Conservation (phyloP, 1,140 invertebrate species). For the Wiebesia pumilae region DNA sequence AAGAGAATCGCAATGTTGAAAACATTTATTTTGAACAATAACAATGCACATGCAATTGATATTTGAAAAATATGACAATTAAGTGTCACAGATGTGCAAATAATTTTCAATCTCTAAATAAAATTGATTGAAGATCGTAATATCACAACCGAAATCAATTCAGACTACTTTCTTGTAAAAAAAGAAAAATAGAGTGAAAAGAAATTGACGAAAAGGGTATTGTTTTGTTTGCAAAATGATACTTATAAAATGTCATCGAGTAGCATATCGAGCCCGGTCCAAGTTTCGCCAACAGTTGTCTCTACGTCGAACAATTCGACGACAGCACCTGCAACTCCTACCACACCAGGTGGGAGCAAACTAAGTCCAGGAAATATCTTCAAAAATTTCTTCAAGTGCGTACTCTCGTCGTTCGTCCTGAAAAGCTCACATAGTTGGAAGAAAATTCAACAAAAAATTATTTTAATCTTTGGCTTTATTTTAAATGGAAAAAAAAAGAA, state of each 20-base stretch:
- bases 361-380: constrained; percentile 91
- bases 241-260: constrained; percentile 64
- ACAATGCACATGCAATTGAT: too few relatives aligned
- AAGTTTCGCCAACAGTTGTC: constrained; percentile 68
- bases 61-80: not conserved
- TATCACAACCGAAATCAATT: not conserved
- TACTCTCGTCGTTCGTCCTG: constrained; percentile 56
- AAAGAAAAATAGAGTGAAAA: not conserved
- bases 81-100: not conserved
- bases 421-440: constrained; percentile 44
- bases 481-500: too few relatives aligned
- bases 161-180: too few relatives aligned
- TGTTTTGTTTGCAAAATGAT: constrained; percentile 56
- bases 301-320: constrained; percentile 74
- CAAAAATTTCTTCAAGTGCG: constrained; percentile 96
- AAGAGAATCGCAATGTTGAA: too few relatives aligned
- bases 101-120: not conserved
- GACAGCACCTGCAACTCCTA: constrained; percentile 76
- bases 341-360: constrained; percentile 80
- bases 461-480: not conserved
- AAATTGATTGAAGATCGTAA: not conserved
- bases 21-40: too few relatives aligned
- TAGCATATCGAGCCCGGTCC: constrained; percentile 69
- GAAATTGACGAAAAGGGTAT: not conserved
- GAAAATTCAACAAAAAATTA: not conserved